Conservation (phyloP, 2,888 invertebrate species). For the Andrena dorsata region DNA sequence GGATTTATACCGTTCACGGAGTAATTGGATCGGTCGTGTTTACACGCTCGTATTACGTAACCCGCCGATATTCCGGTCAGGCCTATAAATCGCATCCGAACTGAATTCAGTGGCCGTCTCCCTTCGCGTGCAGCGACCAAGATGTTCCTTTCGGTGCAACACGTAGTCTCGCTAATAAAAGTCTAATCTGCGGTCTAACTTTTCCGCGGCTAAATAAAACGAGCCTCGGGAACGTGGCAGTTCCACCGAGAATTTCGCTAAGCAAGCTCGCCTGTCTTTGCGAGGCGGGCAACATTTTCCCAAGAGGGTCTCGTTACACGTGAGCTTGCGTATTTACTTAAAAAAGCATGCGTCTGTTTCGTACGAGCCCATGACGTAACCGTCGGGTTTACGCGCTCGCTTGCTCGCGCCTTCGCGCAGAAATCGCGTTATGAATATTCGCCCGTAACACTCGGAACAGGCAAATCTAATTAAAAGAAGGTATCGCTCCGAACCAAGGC, state of each 20-base stretch:
- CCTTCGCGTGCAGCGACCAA: background rate
- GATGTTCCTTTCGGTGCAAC: constrained; percentile 6
- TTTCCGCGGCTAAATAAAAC: no score
- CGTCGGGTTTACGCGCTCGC: constrained; percentile 33
- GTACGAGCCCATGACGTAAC: constrained; percentile 44
- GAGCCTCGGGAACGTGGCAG: no score
- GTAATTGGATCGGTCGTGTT: constrained; percentile 64
- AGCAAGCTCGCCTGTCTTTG: no score
- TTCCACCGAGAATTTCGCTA: no score
- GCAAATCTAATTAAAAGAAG: background rate
- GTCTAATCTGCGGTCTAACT: background rate
- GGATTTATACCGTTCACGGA: constrained; percentile 42
- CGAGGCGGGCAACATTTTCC: background rate
- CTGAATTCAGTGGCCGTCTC: background rate
- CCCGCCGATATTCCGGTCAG: constrained; percentile 26
- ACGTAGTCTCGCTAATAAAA: background rate
- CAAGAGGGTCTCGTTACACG: background rate
- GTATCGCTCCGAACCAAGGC: background rate
- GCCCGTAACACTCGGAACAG: background rate
- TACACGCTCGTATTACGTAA: constrained; percentile 53
- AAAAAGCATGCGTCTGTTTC: background rate
- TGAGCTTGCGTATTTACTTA: background rate
- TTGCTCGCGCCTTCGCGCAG: constrained; percentile 2
- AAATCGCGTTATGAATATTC: constrained; percentile 23
- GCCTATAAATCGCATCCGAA: constrained; percentile 23